phyloP scores from a whole-genome alignment of 2,113 vertebrate species.

The Gasterosteus nipponicus region DNA sequence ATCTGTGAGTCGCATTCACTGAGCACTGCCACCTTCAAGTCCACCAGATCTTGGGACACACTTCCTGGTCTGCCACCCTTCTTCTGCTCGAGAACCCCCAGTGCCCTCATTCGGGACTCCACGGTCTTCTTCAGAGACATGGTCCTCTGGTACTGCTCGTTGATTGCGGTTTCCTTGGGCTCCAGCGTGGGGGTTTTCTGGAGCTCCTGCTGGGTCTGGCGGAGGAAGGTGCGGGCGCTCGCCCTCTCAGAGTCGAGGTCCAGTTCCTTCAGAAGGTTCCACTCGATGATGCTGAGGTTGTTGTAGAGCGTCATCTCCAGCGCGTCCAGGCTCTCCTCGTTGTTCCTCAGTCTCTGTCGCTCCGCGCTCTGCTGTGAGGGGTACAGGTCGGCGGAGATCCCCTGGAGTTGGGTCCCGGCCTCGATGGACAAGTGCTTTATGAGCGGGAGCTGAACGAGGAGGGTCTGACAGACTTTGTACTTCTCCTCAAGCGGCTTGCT shows the following conservation, averaged over 20 bases:
- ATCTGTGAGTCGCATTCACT: slow-evolving; percentile 77
- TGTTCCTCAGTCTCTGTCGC: slow-evolving; percentile 75
- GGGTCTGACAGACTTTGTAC: slow-evolving; percentile 76
- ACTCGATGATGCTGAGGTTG: slow-evolving; percentile 73
- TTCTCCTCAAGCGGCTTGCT: slow-evolving; percentile 57
- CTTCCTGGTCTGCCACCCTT: slow-evolving; percentile 48
- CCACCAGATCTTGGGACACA: slow-evolving; percentile 55
- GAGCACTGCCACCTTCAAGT: slow-evolving; percentile 73
- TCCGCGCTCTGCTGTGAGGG: slow-evolving; percentile 80
- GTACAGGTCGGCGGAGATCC: slow-evolving; percentile 76
- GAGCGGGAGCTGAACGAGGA: slow-evolving; percentile 80
- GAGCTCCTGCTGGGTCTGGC: slow-evolving; percentile 74
- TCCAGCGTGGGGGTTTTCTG: slow-evolving; percentile 71
- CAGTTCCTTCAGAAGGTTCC: slow-evolving; percentile 65
- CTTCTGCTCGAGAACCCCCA: slow-evolving; percentile 71
- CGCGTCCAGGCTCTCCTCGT: slow-evolving; percentile 68
- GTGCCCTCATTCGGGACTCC: slow-evolving; percentile 74
- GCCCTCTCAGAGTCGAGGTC: slow-evolving; percentile 75
- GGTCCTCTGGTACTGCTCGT: slow-evolving; percentile 77
- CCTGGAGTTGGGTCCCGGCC: slow-evolving; percentile 72
- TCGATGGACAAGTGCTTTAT: slow-evolving; percentile 78
- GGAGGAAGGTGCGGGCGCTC: slow-evolving; percentile 72
- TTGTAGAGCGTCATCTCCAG: slow-evolving; percentile 74
- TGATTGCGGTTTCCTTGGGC: slow-evolving; percentile 71
- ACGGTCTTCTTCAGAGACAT: slow-evolving; percentile 80